Evolutionary conservation across 35 echinoderm and acorn worm genomes (phyloP).

Genomic region (Lytechinus variegatus): DNA sequence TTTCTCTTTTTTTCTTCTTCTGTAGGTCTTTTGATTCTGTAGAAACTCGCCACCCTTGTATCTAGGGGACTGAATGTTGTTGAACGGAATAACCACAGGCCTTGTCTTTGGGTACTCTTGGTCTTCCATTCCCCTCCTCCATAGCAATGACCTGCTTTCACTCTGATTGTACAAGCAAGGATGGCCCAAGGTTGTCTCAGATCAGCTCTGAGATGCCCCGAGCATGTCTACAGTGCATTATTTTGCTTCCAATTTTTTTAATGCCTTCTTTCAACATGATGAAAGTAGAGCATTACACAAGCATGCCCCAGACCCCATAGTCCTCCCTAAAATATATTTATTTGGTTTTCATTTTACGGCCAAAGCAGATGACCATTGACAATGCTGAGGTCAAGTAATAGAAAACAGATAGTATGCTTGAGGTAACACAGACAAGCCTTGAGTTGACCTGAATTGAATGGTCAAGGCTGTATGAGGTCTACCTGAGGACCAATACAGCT

Average conservation of each 20-base stretch:
- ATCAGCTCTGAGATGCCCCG: background rate
- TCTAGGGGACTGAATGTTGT: background rate
- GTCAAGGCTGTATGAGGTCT: constrained; percentile 40
- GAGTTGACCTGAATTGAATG: constrained; percentile 24
- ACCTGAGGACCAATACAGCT: background rate
- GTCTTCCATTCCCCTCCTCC: background rate
- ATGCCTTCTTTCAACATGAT: background rate
- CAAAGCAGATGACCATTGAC: constrained; percentile 20
- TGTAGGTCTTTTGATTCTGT: background rate
- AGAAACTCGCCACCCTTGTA: background rate
- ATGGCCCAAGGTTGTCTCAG: background rate
- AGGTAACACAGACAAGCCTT: constrained; percentile 36
- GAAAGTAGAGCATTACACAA: constrained; percentile 4
- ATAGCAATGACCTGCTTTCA: background rate
- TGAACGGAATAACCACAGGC: background rate
- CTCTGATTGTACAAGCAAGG: background rate
- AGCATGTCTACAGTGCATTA: background rate
- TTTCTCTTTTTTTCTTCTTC: constrained; percentile 5
- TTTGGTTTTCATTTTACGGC: constrained; percentile 4
- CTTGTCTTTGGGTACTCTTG: background rate
- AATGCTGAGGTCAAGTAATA: background rate
- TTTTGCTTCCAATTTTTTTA: background rate
- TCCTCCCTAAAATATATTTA: background rate
- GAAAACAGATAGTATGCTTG: background rate
- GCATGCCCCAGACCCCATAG: background rate